Conservation (phyloP, 2,888 invertebrate species). For the Pyrrhosoma nymphula region DNA sequence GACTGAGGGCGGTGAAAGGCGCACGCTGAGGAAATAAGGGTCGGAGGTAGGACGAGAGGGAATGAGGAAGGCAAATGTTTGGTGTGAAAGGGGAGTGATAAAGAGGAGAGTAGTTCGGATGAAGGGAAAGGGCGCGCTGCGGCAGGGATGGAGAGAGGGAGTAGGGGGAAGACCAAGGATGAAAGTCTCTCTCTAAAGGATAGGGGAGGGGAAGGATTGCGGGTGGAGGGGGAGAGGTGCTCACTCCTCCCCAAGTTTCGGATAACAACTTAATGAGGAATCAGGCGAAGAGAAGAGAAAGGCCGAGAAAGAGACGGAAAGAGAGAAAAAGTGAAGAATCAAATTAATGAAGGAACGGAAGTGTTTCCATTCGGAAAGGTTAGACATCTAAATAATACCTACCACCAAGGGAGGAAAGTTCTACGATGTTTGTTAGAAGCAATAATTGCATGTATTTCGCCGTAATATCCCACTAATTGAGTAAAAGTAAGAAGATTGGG, state of each 20-base stretch:
- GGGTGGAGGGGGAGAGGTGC: too few relatives aligned
- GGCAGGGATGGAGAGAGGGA: not conserved
- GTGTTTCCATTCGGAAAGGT: slow-evolving; percentile 10
- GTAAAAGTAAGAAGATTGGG: not conserved
- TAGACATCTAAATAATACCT: not conserved
- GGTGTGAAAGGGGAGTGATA: not conserved
- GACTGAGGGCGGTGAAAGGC: not conserved
- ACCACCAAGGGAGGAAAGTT: not conserved
- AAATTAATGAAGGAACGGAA: slow-evolving; percentile 18
- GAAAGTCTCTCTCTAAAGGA: not conserved
- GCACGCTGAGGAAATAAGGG: too few relatives aligned
- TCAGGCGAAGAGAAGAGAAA: not conserved
- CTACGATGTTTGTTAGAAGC: not conserved
- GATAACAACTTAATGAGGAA: slow-evolving; percentile 18
- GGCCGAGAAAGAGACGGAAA: not conserved
- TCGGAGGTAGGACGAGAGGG: not conserved
- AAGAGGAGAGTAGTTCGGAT: too few relatives aligned
- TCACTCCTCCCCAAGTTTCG: not conserved
- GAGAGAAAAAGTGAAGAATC: not conserved
- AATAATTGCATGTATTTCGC: not conserved
- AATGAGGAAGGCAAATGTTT: not conserved
- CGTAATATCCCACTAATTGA: not conserved
- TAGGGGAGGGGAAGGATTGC: not conserved
- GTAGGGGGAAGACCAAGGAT: not conserved
- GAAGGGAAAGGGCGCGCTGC: too few relatives aligned